Conservation (phyloP, 92 coral and sea anemone genomes). For the Plumapathes pennacea region DNA sequence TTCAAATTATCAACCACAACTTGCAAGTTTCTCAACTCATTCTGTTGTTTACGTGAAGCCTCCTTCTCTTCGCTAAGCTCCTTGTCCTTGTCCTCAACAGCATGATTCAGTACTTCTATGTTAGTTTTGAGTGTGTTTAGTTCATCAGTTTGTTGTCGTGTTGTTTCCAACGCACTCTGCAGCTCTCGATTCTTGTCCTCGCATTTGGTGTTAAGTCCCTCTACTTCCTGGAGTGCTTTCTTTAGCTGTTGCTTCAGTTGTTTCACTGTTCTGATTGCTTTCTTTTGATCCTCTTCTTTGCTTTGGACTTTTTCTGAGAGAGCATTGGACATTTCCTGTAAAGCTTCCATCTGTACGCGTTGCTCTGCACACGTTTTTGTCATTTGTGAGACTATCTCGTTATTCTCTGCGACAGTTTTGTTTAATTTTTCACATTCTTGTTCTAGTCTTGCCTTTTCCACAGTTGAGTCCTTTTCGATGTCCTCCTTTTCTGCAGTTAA, state of each 20-base stretch:
- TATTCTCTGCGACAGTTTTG: constrained; percentile 40
- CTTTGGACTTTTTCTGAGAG: constrained; percentile 54
- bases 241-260: constrained; percentile 51
- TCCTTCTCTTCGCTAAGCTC: constrained; percentile 40
- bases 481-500: too few species aligned
- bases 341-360: constrained; percentile 32
- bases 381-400: constrained; percentile 18
- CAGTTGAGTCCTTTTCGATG: too few species aligned
- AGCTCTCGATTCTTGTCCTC: constrained; percentile 44
- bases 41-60: constrained; percentile 26
- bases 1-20: constrained; percentile 53
- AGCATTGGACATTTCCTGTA: constrained; percentile 52
- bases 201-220: constrained; percentile 27
- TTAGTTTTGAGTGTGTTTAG: constrained; percentile 21
- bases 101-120: constrained; percentile 30
- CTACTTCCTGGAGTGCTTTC: constrained; percentile 51
- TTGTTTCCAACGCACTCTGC: constrained; percentile 29
- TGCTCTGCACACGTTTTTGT: constrained; percentile 19
- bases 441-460: too few species aligned
- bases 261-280: constrained; percentile 40
- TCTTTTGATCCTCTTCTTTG: constrained; percentile 75
- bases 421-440: constrained; percentile 44
- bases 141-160: constrained; percentile 30
- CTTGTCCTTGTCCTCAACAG: constrained; percentile 32
- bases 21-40: constrained; percentile 64